Conservation (phyloP, 2,797 vertebrate genomes). For the Chaetodon trifasciatus region DNA sequence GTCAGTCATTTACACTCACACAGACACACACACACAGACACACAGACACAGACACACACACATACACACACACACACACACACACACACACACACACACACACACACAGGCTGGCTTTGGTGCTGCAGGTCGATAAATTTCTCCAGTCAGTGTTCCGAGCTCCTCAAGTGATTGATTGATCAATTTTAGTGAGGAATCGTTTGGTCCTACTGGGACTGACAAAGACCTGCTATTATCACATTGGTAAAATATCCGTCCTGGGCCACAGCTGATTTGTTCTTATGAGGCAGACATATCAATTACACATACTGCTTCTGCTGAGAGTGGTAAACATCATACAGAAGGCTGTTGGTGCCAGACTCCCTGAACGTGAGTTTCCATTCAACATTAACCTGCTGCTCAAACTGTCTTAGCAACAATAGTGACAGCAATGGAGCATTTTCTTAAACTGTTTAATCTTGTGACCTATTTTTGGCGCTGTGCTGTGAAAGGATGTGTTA, state of each 20-base stretch:
- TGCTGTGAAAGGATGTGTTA: background rate
- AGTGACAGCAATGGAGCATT: background rate
- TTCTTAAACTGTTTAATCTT: background rate
- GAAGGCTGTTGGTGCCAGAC: constrained; percentile 20
- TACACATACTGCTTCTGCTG: constrained; percentile 22
- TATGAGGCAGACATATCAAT: constrained; percentile 46
- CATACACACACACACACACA: background rate
- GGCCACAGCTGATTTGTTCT: constrained; percentile 41
- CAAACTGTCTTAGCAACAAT: background rate
- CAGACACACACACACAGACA: background rate
- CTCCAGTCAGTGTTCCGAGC: constrained; percentile 27
- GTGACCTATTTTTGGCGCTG: background rate
- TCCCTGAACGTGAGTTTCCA: background rate
- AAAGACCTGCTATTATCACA: constrained; percentile 62
- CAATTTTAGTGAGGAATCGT: constrained; percentile 51
- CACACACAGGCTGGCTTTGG: constrained; percentile 2
- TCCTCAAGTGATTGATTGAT: constrained; percentile 56
- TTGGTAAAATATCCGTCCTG: constrained; percentile 33
- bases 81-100: constrained; percentile 4
- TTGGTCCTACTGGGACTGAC: constrained; percentile 39
- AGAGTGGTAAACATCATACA: constrained; percentile 12
- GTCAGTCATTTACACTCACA: constrained; percentile 3
- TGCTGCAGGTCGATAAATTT: constrained; percentile 45
- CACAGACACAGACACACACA: background rate
- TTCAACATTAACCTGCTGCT: background rate